A percentile compares a stretch with the other conserved stretches of the same genome.
Evolutionary conservation across 2,113 vertebrate genomes (phyloP).

Genomic region (Hyla sarda): DNA sequence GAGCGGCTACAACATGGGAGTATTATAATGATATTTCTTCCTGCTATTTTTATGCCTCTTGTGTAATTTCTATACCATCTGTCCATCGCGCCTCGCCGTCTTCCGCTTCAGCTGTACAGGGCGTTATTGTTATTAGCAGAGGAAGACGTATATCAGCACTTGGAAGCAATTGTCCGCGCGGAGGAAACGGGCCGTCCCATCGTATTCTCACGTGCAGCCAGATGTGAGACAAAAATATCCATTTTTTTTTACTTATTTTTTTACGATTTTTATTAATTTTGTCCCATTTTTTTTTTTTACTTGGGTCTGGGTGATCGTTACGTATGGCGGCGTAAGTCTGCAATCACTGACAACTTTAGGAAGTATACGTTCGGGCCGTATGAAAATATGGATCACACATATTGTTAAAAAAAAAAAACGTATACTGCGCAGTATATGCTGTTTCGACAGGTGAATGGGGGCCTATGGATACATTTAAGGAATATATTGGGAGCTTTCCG

Average conservation of each 20-base stretch:
- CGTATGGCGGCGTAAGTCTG: too few relatives aligned
- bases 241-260: background rate
- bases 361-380: too few relatives aligned
- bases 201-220: background rate
- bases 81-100: conserved; percentile 12
- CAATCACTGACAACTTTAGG: too few relatives aligned
- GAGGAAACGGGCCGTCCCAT: conserved; percentile 25
- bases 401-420: too few relatives aligned
- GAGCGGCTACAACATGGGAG: background rate
- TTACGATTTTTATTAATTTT: too few relatives aligned
- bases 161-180: conserved; percentile 14
- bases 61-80: conserved; percentile 42
- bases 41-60: conserved; percentile 36
- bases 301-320: too few relatives aligned
- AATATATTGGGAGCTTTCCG: too few relatives aligned
- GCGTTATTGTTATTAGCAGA: conserved; percentile 34
- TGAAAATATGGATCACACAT: too few relatives aligned
- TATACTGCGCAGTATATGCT: too few relatives aligned
- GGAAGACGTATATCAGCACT: conserved; percentile 51
- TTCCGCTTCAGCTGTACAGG: conserved; percentile 50
- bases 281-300: too few relatives aligned
- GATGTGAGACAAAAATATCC: conserved; percentile 5
- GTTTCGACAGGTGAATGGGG: too few relatives aligned
- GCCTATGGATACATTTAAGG: too few relatives aligned
- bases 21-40: conserved; percentile 26